phyloP scores from a whole-genome alignment of 2,888 invertebrate species.

The Trissonchulus latispiculum region DNA sequence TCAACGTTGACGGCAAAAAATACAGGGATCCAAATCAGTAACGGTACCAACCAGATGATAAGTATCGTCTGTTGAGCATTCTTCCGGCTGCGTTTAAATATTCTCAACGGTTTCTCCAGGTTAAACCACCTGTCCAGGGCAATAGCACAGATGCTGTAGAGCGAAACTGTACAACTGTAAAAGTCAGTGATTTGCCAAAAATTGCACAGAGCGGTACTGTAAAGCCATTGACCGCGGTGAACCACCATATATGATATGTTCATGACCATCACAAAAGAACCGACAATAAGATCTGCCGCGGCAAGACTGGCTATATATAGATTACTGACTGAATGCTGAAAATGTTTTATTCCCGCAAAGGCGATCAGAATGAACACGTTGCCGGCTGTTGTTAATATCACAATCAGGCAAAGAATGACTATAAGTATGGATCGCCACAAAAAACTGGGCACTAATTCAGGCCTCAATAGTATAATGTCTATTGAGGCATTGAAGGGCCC shows the following conservation, averaged over 20 bases:
- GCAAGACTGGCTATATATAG: constrained; percentile 33
- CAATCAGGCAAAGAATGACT: neutral
- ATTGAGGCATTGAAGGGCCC: neutral
- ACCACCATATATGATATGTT: constrained; percentile 27
- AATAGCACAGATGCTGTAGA: constrained; percentile 38
- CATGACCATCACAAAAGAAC: constrained; percentile 31
- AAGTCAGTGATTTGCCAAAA: constrained; percentile 32
- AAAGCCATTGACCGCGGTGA: constrained; percentile 24
- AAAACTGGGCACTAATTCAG: neutral
- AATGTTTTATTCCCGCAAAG: neutral
- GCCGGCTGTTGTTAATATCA: neutral
- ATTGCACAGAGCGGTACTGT: constrained; percentile 28
- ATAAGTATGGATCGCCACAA: neutral
- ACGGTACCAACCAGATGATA: constrained; percentile 35
- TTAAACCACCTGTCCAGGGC: constrained; percentile 35
- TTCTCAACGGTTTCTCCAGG: constrained; percentile 35
- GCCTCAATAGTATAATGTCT: neutral
- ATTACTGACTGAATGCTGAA: constrained; percentile 31
- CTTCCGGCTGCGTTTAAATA: constrained; percentile 33
- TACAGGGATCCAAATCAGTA: constrained; percentile 32
- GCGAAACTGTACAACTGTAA: constrained; percentile 32
- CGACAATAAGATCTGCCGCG: constrained; percentile 34
- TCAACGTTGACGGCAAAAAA: constrained; percentile 23
- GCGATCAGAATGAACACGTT: neutral
- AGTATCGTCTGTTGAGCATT: constrained; percentile 31